Base-by-base conservation (phyloP, 2,888 invertebrate genomes). In the Tachina grossa region DNA sequence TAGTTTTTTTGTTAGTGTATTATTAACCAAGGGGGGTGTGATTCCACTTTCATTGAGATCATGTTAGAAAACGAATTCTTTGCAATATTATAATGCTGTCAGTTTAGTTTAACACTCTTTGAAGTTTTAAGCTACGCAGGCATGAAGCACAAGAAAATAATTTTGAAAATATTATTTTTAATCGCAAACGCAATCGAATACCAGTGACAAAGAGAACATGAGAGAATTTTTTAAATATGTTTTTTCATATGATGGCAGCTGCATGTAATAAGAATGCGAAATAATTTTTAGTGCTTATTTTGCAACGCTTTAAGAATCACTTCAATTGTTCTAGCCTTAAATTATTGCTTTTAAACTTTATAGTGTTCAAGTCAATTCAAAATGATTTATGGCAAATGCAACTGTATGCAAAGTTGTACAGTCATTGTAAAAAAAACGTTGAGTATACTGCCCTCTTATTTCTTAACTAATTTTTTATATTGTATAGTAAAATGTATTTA, bases 331-430 rank as follows among this genome's bases (percentile, higher is more conserved):
- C 39, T 45, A 2, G 4, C 9, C 16, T n/a, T 19, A 13, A 19
- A 31, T 31, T 4, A 31, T 6, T 31, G 2, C 2, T 14, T 19
- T 13, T 2, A 43, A n/a, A 55, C 59, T 59, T 72, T 43, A 31
- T 72, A 71, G 71, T 61, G 72, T 83, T 61, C 61, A 66, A 78
- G 78, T 78, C 83, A 78, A 68, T 59, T 72, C 66, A 9, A 69
- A 75, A 79, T 84, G 83, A 84, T 84, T 84, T 84, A 84, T 79
- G 61, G 74, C 63, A 75, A 39, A 41, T 49, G 66, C 57, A 61
- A 78, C 53, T 66, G 13, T 66, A 49, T 59, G 19, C 19, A 63
- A 55, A 61, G 16, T 14, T 69, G 53, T 43, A 49, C 43, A 76
- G 65, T 74, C 76, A 68, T 78, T 65, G 68, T 63, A 51, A 61